Evolutionary conservation across 2,797 vertebrate genomes (phyloP).

Genomic region (Rallus crepitans): DNA sequence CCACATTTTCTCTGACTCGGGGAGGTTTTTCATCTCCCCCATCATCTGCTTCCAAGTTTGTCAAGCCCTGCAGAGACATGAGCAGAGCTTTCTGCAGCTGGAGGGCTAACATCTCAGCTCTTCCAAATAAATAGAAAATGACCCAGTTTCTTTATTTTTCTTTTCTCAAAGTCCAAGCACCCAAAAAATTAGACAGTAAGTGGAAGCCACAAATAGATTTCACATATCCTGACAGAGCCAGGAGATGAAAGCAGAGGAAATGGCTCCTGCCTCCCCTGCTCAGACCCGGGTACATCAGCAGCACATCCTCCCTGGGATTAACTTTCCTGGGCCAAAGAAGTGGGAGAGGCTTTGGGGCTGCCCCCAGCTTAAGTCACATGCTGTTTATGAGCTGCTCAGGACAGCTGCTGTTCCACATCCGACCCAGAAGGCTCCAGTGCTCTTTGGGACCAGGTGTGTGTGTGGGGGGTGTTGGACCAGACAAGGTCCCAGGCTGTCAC

Average conservation of each 20-base stretch:
- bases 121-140: conserved; percentile 58
- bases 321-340: not conserved
- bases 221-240: not conserved
- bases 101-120: conserved; percentile 25
- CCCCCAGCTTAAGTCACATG: not conserved
- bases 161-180: conserved; percentile 1
- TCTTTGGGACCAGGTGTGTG: fast-evolving
- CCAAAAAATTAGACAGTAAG: conserved; percentile 1
- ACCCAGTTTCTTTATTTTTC: conserved; percentile 43
- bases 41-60: not conserved
- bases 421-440: not conserved
- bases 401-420: not conserved
- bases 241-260: not conserved
- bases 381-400: not conserved
- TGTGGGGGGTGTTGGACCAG: not conserved
- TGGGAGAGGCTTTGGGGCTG: not conserved
- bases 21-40: not conserved
- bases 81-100: conserved; percentile 45
- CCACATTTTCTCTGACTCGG: not conserved
- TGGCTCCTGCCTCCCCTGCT: not conserved
- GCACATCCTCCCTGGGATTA: not conserved
- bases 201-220: conserved; percentile 42
- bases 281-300: not conserved
- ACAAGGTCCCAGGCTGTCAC: not conserved
- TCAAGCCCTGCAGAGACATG: not conserved